A percentile compares a stretch with the other conserved stretches of the same genome.
These are phyloP conservation scores for Stenchaetothrips biformis DNA, from an alignment of 2,888 invertebrate genomes.

Conservation along the genomic window DNA sequence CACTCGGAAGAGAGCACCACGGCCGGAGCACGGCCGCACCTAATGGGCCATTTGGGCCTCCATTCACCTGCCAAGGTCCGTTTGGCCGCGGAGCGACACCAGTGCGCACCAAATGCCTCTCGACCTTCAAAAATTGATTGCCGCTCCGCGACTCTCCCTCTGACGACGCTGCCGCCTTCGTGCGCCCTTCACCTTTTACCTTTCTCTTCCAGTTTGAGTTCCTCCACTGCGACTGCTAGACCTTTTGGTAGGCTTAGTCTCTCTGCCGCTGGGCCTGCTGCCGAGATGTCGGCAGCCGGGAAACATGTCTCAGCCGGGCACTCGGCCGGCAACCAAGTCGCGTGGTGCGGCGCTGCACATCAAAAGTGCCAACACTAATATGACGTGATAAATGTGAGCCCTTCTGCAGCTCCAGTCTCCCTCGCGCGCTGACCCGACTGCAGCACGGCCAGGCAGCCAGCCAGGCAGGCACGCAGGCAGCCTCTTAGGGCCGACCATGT, in stretches of 20 bases:
- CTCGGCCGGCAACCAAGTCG: too few species aligned
- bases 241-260: too few species aligned
- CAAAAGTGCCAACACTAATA: slow-evolving; percentile 11
- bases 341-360: background rate
- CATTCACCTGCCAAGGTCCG: slow-evolving; percentile 21
- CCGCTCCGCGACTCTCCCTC: background rate
- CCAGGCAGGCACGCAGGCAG: too few species aligned
- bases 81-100: background rate
- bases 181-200: background rate
- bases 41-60: slow-evolving; percentile 18
- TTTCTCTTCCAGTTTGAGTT: background rate
- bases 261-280: too few species aligned
- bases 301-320: too few species aligned
- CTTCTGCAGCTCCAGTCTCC: background rate
- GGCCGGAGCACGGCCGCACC: background rate
- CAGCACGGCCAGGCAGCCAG: too few species aligned
- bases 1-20: background rate
- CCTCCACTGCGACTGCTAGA: background rate
- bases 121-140: background rate
- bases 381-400: background rate
- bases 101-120: too few species aligned
- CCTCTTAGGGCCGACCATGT: too few species aligned
- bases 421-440: background rate
- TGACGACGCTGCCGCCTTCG: background rate
- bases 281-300: too few species aligned